Evolutionary conservation across 2,113 vertebrate species (phyloP).

Genomic region (Erythrocercus mccallii): DNA sequence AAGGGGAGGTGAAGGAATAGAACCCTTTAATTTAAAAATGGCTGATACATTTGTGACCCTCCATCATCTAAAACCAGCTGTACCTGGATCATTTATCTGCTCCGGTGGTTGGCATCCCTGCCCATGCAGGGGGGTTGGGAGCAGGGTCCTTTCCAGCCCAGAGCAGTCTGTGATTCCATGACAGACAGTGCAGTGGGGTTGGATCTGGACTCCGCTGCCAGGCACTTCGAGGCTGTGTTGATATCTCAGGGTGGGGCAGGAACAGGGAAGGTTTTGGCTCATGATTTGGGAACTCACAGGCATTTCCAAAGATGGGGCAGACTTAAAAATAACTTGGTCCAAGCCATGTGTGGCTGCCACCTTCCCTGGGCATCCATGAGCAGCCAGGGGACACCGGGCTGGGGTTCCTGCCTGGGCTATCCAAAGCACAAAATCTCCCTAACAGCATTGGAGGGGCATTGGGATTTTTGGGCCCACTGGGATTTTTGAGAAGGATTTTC

Average conservation of each 20-base stretch:
- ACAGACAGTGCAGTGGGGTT: accelerated
- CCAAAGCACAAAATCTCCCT: background rate
- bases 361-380: background rate
- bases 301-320: background rate
- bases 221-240: accelerated
- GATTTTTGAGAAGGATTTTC: background rate
- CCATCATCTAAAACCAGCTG: background rate
- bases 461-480: background rate
- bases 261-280: background rate
- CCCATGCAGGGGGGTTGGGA: background rate
- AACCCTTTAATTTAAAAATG: background rate
- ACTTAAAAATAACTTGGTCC: background rate
- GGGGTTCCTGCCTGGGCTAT: background rate
- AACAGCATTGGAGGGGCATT: too few species aligned
- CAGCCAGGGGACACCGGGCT: background rate
- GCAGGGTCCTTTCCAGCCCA: background rate
- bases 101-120: background rate
- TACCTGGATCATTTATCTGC: too few species aligned
- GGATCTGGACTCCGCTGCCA: background rate
- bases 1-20: background rate
- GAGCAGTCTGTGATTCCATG: background rate
- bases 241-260: background rate
- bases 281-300: background rate
- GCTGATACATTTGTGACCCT: background rate
- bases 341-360: background rate